These are phyloP conservation scores for Leptopilina syphax DNA, from an alignment of 2,888 invertebrate species.

Conservation along the genomic window DNA sequence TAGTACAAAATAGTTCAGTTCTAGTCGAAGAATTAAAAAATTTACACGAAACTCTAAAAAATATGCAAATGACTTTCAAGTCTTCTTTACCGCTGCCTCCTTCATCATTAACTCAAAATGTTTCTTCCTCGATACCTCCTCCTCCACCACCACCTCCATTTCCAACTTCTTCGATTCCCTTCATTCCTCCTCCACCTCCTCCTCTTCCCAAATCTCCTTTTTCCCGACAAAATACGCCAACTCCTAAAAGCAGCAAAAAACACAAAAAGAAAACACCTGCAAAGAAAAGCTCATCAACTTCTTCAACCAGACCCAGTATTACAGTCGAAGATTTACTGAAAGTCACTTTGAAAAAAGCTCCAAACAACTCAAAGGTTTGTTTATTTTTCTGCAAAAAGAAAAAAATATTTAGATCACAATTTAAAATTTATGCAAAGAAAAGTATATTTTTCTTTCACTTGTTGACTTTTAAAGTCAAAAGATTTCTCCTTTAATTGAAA, in stretches of 20 bases:
- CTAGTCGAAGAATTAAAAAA: conserved; percentile 61
- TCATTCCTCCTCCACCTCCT: conserved; percentile 51
- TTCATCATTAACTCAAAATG: conserved; percentile 41
- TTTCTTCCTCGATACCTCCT: background rate
- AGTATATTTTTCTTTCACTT: too few relatives aligned
- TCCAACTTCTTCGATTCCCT: background rate
- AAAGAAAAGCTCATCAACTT: conserved; percentile 65
- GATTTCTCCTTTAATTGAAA: too few relatives aligned
- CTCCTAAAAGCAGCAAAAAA: conserved; percentile 38
- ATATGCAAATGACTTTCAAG: conserved; percentile 46
- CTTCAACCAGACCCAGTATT: conserved; percentile 67
- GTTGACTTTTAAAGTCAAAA: too few relatives aligned
- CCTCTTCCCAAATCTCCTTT: conserved; percentile 58
- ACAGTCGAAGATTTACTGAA: conserved; percentile 74
- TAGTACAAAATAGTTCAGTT: conserved; percentile 60
- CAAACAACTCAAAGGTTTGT: conserved; percentile 64
- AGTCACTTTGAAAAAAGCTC: conserved; percentile 72
- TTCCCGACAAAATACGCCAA: conserved; percentile 51
- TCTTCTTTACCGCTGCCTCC: conserved; percentile 9
- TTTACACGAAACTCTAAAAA: conserved; percentile 56
- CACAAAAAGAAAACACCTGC: conserved; percentile 58
- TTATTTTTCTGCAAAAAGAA: background rate
- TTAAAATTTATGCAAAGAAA: too few relatives aligned
- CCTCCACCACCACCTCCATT: background rate
- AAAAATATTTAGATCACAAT: too few relatives aligned